phyloP scores from a whole-genome alignment of 2,888 invertebrate genomes.

The Teleiodes luculella region DNA sequence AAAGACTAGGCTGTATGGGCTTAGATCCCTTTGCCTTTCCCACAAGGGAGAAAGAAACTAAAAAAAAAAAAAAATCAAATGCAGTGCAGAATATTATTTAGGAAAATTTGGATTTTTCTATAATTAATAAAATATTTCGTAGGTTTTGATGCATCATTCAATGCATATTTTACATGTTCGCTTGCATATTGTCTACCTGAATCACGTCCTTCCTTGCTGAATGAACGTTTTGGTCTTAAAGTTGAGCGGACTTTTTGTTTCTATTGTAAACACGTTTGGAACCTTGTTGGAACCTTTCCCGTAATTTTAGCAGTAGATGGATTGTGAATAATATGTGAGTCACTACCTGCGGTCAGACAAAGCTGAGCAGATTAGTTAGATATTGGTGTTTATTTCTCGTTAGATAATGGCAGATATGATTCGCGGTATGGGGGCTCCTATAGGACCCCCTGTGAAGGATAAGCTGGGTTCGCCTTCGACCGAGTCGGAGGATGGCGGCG shows the following conservation, averaged over 20 bases:
- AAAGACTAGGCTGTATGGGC: no score
- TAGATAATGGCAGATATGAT: constrained; percentile 83
- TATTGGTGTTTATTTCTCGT: constrained; percentile 19
- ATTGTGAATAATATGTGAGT: constrained; percentile 54
- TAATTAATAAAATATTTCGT: no score
- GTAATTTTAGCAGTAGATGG: constrained; percentile 26
- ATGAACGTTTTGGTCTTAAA: background rate
- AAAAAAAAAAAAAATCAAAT: no score
- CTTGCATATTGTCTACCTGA: background rate
- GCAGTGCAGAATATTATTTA: no score
- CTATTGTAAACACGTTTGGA: constrained; percentile 49
- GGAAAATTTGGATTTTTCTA: no score
- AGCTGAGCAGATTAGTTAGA: constrained; percentile 30
- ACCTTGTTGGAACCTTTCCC: constrained; percentile 56
- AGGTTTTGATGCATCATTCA: no score
- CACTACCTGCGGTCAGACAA: constrained; percentile 34
- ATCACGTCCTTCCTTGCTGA: background rate
- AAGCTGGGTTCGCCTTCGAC: constrained; percentile 90
- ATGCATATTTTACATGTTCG: no score
- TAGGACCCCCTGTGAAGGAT: constrained; percentile 83
- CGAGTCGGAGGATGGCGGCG: constrained; percentile 90
- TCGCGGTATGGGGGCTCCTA: constrained; percentile 81
- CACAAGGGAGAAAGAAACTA: no score
- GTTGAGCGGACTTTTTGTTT: constrained; percentile 27
- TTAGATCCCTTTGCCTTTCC: no score